phyloP scores from a whole-genome alignment of 2,888 invertebrate species.

The Noctua fimbriata region DNA sequence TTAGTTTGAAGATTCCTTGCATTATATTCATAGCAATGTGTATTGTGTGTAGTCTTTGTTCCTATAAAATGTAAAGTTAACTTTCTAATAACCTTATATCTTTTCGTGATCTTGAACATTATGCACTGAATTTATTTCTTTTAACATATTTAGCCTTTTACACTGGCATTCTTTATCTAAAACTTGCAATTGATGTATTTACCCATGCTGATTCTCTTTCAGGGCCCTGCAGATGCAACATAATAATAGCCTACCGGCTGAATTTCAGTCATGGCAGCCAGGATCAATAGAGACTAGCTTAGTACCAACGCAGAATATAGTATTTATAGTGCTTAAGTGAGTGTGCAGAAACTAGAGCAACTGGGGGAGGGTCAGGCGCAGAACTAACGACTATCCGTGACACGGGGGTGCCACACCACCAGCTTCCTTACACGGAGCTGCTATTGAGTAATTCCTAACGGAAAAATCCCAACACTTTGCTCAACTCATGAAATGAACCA shows the following conservation, averaged over 20 bases:
- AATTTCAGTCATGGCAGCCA: neutral
- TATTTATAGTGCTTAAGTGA: neutral
- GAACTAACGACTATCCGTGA: neutral
- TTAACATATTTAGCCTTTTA: neutral
- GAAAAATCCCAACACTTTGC: neutral
- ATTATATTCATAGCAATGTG: conserved; percentile 9
- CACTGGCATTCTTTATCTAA: no score
- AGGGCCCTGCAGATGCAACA: neutral
- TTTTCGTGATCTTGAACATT: neutral
- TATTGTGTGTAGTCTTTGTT: neutral
- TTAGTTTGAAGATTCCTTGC: neutral
- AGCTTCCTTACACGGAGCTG: neutral
- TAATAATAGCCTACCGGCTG: neutral
- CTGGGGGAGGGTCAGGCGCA: neutral
- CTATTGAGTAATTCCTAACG: no score
- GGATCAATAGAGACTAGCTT: neutral
- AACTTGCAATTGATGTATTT: neutral
- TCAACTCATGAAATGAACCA: neutral
- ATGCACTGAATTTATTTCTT: neutral
- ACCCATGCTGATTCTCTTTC: neutral
- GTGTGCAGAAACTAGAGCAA: neutral
- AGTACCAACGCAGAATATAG: neutral
- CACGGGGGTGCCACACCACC: neutral
- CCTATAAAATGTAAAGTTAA: neutral
- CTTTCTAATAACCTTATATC: neutral